Evolutionary conservation across 2,888 invertebrate species (phyloP).

Genomic region (Dicyrtoma fusca): DNA sequence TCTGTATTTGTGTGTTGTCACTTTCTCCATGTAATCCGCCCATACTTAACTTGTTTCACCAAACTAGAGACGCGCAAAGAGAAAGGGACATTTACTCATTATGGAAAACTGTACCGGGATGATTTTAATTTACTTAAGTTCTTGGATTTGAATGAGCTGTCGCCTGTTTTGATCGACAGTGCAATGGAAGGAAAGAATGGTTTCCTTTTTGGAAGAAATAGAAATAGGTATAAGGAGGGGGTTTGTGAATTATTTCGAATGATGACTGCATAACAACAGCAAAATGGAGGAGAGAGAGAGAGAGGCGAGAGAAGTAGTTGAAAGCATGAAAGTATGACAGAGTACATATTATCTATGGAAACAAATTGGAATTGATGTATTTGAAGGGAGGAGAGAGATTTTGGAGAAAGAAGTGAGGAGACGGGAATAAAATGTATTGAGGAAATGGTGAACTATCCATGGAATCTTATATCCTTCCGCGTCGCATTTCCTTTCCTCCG

Average conservation of each 20-base stretch:
- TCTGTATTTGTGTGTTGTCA: neutral
- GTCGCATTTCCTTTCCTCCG: slow-evolving; percentile 39
- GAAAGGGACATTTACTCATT: too few species aligned
- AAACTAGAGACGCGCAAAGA: too few species aligned
- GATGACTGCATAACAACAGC: neutral
- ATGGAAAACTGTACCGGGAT: too few species aligned
- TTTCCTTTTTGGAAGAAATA: too few species aligned
- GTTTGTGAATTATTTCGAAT: too few species aligned
- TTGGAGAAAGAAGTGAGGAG: neutral
- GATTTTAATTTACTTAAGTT: too few species aligned
- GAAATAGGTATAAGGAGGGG: too few species aligned
- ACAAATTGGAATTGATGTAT: slow-evolving; percentile 14
- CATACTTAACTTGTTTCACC: too few species aligned
- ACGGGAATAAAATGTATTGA: neutral
- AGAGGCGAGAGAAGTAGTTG: neutral
- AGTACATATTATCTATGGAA: neutral
- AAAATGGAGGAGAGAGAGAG: slow-evolving; percentile 7
- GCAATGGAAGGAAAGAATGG: too few species aligned
- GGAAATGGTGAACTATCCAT: slow-evolving; percentile 16
- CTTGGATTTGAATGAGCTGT: too few species aligned
- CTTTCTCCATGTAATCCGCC: neutral
- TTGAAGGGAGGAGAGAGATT: slow-evolving; percentile 25
- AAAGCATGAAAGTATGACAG: neutral
- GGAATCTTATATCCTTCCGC: slow-evolving; percentile 19
- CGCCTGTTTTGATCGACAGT: too few species aligned